phyloP scores from a whole-genome alignment of 1,140 invertebrate genomes.

The Cotesia glomerata region DNA sequence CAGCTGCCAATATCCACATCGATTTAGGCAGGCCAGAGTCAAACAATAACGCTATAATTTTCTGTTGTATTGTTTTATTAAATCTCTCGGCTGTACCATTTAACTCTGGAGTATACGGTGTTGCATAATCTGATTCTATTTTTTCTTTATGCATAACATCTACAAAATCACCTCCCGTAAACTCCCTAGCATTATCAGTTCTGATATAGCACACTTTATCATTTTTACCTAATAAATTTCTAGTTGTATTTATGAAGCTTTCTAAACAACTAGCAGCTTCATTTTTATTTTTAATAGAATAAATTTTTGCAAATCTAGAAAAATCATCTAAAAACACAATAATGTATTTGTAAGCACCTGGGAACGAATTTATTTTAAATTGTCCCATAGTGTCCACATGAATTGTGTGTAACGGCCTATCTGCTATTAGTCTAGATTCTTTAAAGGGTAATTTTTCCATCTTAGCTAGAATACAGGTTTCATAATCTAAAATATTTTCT shows the following conservation, averaged over 20 bases:
- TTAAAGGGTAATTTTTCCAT: slow-evolving; percentile 35
- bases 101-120: slow-evolving; percentile 40
- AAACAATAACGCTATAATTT: slow-evolving; percentile 46
- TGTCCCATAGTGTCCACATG: slow-evolving; percentile 30
- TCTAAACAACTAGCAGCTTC: slow-evolving; percentile 22
- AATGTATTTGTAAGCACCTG: slow-evolving; percentile 26
- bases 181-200: slow-evolving; percentile 33
- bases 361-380: slow-evolving; percentile 28
- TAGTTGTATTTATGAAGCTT: slow-evolving; percentile 15
- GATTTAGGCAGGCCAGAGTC: slow-evolving; percentile 43
- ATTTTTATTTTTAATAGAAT: slow-evolving; percentile 27
- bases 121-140: slow-evolving; percentile 30
- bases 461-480: slow-evolving; percentile 34
- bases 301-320: slow-evolving; percentile 28
- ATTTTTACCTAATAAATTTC: slow-evolving; percentile 21
- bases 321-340: slow-evolving; percentile 24
- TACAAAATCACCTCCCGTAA: slow-evolving; percentile 30
- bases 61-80: slow-evolving; percentile 50
- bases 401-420: slow-evolving; percentile 29
- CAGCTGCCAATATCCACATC: slow-evolving; percentile 52
- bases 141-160: slow-evolving; percentile 32
- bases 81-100: slow-evolving; percentile 52
- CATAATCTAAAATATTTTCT: slow-evolving; percentile 30
- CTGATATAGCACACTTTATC: slow-evolving; percentile 28
- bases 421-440: slow-evolving; percentile 27